Conservation (phyloP, 2,797 vertebrate genomes). For the Danio kyathit region DNA sequence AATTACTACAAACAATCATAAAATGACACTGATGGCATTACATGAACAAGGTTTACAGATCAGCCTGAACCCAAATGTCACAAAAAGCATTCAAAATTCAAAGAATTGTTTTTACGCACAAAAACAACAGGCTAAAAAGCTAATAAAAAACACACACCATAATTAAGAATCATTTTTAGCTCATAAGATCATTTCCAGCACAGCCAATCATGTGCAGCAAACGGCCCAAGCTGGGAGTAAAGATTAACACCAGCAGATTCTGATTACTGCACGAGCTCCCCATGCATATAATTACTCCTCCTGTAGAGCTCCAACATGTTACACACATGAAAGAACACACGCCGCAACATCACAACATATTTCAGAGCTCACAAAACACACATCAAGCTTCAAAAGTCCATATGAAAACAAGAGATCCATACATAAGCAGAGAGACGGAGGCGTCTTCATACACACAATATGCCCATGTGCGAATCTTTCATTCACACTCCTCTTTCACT, state of each 20-base stretch:
- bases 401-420: slow-evolving; percentile 8
- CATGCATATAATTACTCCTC: slow-evolving; percentile 51
- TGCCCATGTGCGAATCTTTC: slow-evolving; percentile 42
- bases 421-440: slow-evolving; percentile 6
- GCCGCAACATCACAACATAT: no score
- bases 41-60: neutral
- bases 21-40: no score
- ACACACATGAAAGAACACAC: neutral
- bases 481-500: slow-evolving; percentile 49
- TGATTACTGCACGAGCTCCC: slow-evolving; percentile 52
- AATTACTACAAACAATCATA: no score
- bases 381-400: no score
- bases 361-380: no score
- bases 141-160: neutral
- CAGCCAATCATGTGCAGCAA: slow-evolving; percentile 53
- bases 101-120: neutral
- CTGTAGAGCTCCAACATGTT: slow-evolving; percentile 7
- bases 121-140: slow-evolving; percentile 3
- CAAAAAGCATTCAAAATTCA: neutral
- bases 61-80: neutral
- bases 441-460: slow-evolving; percentile 35
- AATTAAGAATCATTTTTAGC: neutral
- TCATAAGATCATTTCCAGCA: slow-evolving; percentile 36
- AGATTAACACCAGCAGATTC: slow-evolving; percentile 54
- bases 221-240: slow-evolving; percentile 49